These are phyloP conservation scores for Philhelius pedissequus DNA, from an alignment of 2,888 invertebrate species.

Conservation along the genomic window DNA sequence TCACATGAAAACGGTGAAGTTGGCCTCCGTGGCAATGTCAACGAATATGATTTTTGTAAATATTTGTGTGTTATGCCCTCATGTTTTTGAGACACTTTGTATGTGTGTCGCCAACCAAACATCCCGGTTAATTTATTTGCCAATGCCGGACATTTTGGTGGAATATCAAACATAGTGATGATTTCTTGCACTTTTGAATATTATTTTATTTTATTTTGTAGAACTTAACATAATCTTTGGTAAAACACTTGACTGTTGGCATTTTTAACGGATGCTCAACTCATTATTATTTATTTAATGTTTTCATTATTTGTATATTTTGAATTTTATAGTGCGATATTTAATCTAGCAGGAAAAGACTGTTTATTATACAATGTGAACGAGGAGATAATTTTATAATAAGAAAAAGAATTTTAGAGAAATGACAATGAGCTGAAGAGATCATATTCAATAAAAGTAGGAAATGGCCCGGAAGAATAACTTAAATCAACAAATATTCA, in stretches of 20 bases:
- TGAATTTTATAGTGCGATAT: neutral
- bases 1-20: slow-evolving; percentile 73
- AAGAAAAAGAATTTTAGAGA: no score
- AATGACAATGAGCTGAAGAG: no score
- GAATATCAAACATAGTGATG: slow-evolving; percentile 81
- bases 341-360: neutral
- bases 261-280: slow-evolving; percentile 13
- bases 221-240: slow-evolving; percentile 60
- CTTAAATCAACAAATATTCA: no score
- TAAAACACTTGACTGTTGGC: slow-evolving; percentile 18
- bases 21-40: slow-evolving; percentile 77
- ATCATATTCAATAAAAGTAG: no score
- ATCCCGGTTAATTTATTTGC: slow-evolving; percentile 88
- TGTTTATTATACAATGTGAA: neutral
- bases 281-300: slow-evolving; percentile 14
- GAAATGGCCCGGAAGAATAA: no score
- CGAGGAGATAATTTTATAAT: no score
- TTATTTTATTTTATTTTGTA: slow-evolving; percentile 12
- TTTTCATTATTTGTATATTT: slow-evolving; percentile 32
- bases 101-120: slow-evolving; percentile 90
- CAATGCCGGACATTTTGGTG: slow-evolving; percentile 86
- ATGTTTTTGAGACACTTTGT: slow-evolving; percentile 88
- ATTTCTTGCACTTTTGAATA: slow-evolving; percentile 18
- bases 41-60: slow-evolving; percentile 78
- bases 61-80: slow-evolving; percentile 80